Percentiles rank a stretch among this genome's conserved stretches.
Evolutionary conservation across 1,140 invertebrate genomes (phyloP).

Genomic region (Aplysia californica): DNA sequence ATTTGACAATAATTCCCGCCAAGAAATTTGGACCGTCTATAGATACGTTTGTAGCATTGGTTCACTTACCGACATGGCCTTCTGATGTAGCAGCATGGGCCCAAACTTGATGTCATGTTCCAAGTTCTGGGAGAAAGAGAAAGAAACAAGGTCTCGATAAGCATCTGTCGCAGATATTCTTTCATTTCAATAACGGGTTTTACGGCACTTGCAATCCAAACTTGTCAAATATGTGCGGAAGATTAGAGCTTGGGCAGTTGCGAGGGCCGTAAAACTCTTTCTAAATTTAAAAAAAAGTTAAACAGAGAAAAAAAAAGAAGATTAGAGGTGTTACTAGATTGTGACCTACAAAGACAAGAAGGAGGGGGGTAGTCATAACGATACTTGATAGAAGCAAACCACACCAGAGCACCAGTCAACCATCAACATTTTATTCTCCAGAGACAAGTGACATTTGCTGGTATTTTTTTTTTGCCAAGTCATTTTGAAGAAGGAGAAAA

Average conservation of each 20-base stretch:
- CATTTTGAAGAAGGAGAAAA: no score
- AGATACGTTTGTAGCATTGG: neutral
- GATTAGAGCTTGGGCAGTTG: neutral
- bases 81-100: constrained; percentile 1
- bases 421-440: no score
- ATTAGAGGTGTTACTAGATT: no score
- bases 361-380: neutral
- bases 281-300: neutral
- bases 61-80: constrained; percentile 5
- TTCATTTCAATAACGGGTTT: neutral
- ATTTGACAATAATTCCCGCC: no score
- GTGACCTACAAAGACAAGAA: neutral
- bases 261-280: neutral
- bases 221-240: no score
- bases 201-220: neutral
- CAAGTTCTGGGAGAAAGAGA: neutral
- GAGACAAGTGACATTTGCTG: no score
- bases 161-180: neutral
- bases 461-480: no score
- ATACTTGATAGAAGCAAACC: no score
- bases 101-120: neutral
- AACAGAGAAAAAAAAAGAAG: neutral
- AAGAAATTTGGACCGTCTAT: neutral
- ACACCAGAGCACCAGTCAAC: no score
- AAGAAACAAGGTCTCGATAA: neutral